Percentiles rank a stretch among this genome's conserved stretches.
Conservation (phyloP, 2,888 invertebrate genomes). For the Argyra leucocephala region DNA sequence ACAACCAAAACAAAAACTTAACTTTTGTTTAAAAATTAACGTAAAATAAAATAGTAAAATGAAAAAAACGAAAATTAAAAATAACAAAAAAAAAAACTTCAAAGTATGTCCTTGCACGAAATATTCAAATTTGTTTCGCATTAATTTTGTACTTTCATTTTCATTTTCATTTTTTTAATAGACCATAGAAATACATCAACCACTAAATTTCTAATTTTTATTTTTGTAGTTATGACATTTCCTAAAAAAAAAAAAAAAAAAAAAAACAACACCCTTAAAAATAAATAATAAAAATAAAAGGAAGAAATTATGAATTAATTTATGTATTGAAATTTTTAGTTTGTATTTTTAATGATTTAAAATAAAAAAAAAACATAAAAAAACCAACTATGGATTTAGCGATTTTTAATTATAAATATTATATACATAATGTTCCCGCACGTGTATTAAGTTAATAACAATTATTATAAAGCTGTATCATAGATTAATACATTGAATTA, state of each 20-base stretch:
- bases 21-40: too few species aligned
- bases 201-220: neutral
- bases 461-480: too few species aligned
- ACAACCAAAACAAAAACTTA: too few species aligned
- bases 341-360: neutral
- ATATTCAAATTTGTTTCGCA: conserved; percentile 35
- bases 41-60: neutral
- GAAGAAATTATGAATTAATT: neutral
- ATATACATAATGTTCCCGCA: neutral
- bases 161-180: conserved; percentile 7
- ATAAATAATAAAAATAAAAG: too few species aligned
- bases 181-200: conserved; percentile 4
- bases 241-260: neutral
- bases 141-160: conserved; percentile 15
- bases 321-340: neutral
- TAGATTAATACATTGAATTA: too few species aligned
- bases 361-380: neutral
- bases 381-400: neutral
- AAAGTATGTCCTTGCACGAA: conserved; percentile 34
- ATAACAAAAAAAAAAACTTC: conserved; percentile 29
- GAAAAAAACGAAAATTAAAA: conserved; percentile 6
- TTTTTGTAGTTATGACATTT: neutral
- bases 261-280: neutral
- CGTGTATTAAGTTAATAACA: neutral
- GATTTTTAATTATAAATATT: neutral